Evolutionary conservation across 2,888 invertebrate species (phyloP), one percentile per base, ranked within the genome.

Genomic region (Luperina nickerlii): DNA sequence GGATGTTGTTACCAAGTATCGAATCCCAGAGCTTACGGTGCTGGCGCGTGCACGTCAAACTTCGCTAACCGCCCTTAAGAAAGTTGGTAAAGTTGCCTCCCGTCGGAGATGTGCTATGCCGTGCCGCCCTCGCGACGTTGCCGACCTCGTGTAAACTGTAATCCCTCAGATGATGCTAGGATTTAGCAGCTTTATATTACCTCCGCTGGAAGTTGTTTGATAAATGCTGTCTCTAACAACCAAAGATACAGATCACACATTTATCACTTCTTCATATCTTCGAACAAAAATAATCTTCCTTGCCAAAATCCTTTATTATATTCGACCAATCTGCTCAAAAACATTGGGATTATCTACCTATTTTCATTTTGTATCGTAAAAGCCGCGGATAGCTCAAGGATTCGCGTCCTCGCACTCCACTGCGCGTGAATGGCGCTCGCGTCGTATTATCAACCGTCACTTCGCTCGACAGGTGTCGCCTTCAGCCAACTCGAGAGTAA

Each of bases 401-500:
- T 92, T 91, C 90, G 91, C 92, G 90, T 92, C 91, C 91, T 95
- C 94, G 91, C 94, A 92, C 93, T 92, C 92, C 91, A 93, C 88
- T 94, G 95, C 94, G 93, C 95, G 92, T 94, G 95, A 96, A 96
- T 95, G 92, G 95, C 94, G 94, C 93, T 93, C 95, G 95, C 95
- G 93, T 96, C 96, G 95, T 94, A 96, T 97, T 96, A 96, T 96
- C 95, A 95, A 94, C 95, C 95, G 95, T 96, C 96, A 96, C 95
- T 95, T 95, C 92, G 92, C 92, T 91, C 96, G 96, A 96, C 96
- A 97, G 96, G 96, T 96, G 96, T 96, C 96, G 96, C 96, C 96
- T 96, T 96, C 96, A 96, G 96, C 96, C 95, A 95, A 95, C 96
- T 96, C 95, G 95, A 96, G 95, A 96, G 96, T 96, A 96, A 96